Evolutionary conservation across 1,140 invertebrate species (phyloP).

Genomic region (Elysia chlorotica): DNA sequence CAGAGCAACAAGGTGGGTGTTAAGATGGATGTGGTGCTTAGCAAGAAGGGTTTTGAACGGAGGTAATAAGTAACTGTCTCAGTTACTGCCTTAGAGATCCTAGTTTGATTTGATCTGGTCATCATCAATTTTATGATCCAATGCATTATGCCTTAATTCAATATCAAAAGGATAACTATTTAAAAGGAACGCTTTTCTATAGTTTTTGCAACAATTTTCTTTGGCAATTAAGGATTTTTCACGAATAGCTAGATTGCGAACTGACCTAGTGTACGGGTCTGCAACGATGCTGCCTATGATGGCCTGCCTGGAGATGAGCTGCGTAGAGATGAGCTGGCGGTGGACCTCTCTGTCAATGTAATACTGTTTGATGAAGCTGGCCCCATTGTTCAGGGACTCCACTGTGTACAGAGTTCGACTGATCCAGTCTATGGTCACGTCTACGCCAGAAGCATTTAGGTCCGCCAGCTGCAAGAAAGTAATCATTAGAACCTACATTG

Average conservation of each 20-base stretch:
- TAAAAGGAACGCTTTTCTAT: too few relatives aligned
- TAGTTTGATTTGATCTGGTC: neutral
- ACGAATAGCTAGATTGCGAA: neutral
- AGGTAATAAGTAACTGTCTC: too few relatives aligned
- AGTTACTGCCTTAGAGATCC: too few relatives aligned
- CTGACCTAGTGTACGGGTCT: conserved; percentile 73
- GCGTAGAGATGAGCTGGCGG: conserved; percentile 55
- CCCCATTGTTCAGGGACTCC: conserved; percentile 50
- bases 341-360: conserved; percentile 35
- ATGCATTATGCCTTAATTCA: neutral
- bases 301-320: conserved; percentile 58
- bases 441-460: conserved; percentile 71
- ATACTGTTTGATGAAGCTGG: conserved; percentile 38
- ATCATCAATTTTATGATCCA: neutral
- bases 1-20: too few relatives aligned
- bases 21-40: too few relatives aligned
- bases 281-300: conserved; percentile 71
- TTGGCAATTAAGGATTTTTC: too few relatives aligned
- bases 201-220: too few relatives aligned
- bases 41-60: too few relatives aligned
- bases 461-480: conserved; percentile 68
- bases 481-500: too few relatives aligned
- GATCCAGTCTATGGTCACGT: conserved; percentile 85
- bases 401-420: conserved; percentile 73
- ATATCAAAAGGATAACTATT: neutral